Evolutionary conservation across 92 coral and sea anemone genomes (phyloP).

Genomic region (Epizoanthus fatuus): DNA sequence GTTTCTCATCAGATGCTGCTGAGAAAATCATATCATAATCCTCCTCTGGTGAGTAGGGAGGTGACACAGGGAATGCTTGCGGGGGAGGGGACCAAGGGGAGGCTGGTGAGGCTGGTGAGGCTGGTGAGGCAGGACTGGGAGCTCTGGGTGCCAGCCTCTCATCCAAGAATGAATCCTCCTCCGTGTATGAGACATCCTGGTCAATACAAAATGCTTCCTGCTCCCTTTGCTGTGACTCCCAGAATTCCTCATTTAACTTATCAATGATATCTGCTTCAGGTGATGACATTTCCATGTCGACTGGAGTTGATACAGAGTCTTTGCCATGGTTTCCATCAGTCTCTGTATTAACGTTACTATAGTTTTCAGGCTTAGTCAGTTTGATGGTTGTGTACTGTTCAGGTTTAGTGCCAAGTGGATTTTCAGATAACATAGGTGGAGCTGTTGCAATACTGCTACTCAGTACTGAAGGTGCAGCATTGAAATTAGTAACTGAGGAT

Average conservation of each 20-base stretch:
- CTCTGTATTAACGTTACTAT: not conserved
- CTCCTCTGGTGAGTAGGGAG: constrained; percentile 14
- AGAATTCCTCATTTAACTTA: constrained; percentile 92
- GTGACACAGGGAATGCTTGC: constrained; percentile 14
- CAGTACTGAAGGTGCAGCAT: not conserved
- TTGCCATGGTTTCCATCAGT: constrained; percentile 37
- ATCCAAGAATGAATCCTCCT: not conserved
- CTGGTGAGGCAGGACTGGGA: constrained; percentile 6
- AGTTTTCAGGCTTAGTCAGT: not conserved
- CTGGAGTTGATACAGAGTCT: constrained; percentile 59
- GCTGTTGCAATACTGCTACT: not conserved
- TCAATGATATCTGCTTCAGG: constrained; percentile 96
- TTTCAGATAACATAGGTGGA: not conserved
- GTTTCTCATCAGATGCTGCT: constrained; percentile 2
- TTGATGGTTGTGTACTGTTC: not conserved
- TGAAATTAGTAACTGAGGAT: not conserved
- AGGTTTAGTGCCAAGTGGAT: not conserved
- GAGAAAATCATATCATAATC: constrained; percentile 15
- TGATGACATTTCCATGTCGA: constrained; percentile 95
- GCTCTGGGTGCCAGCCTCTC: not conserved
- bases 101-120: constrained; percentile 3
- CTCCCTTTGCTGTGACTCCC: constrained; percentile 72
- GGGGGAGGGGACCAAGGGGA: constrained; percentile 41
- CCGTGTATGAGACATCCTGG: not conserved
- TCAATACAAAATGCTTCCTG: not conserved